These are phyloP conservation scores for Chascanopsetta lugubris DNA, from an alignment of 2,113 vertebrate genomes.

Conservation along the genomic window DNA sequence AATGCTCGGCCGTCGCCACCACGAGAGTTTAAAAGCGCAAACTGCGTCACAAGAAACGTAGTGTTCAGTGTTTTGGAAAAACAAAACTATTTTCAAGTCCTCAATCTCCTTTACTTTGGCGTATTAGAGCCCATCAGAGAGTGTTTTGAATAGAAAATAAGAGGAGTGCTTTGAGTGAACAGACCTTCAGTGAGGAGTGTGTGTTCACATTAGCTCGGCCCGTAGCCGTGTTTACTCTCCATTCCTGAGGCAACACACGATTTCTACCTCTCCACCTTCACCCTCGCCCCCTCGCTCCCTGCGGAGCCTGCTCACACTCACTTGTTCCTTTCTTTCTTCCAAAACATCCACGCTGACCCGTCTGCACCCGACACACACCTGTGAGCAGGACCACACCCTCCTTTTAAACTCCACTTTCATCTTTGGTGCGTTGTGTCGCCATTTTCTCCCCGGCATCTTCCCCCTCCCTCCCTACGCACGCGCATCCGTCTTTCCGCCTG, in stretches of 20 bases:
- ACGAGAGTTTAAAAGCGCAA: too few relatives aligned
- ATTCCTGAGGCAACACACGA: conserved; percentile 38
- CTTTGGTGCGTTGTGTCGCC: conserved; percentile 19
- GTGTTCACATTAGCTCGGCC: conserved; percentile 11
- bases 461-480: conserved; percentile 4
- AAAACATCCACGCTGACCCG: conserved; percentile 17
- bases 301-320: conserved; percentile 15
- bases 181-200: conserved; percentile 1
- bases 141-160: neutral
- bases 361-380: conserved; percentile 8
- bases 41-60: neutral
- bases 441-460: conserved; percentile 25
- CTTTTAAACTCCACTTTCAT: conserved; percentile 14
- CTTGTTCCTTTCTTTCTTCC: conserved; percentile 48
- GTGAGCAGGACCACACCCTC: conserved; percentile 1
- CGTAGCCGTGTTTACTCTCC: conserved; percentile 41
- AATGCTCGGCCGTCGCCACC: neutral
- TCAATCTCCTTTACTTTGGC: neutral
- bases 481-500: conserved; percentile 19
- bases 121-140: neutral
- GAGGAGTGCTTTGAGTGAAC: neutral
- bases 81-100: neutral
- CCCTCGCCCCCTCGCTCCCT: conserved; percentile 11
- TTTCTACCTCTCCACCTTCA: conserved; percentile 27
- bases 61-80: neutral